Evolutionary conservation across 2,797 vertebrate genomes (phyloP).

Genomic region (Ispidina picta): DNA sequence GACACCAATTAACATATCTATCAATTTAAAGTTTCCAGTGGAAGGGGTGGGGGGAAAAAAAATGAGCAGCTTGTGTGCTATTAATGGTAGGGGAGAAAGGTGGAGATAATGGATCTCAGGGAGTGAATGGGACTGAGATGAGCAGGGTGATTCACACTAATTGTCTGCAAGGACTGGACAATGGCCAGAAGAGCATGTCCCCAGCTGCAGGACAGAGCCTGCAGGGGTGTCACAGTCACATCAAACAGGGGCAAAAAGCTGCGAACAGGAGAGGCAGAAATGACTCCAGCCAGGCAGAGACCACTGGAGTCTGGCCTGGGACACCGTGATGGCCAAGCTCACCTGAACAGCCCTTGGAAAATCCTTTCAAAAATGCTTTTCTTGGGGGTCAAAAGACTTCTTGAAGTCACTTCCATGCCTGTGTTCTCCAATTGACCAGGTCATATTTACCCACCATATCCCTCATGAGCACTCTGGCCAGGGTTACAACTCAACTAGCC

Average conservation of each 20-base stretch:
- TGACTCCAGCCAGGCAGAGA: no score
- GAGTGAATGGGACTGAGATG: not conserved
- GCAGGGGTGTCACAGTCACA: not conserved
- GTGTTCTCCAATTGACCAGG: no score
- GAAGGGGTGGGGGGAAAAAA: not conserved
- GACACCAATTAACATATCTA: constrained; percentile 76
- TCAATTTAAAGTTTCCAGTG: constrained; percentile 71
- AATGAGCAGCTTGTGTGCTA: constrained; percentile 58
- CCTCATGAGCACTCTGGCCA: not conserved
- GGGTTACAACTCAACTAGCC: not conserved
- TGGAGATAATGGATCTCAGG: not conserved
- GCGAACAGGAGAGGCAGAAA: no score
- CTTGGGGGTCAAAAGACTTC: no score
- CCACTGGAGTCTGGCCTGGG: no score
- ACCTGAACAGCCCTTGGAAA: no score
- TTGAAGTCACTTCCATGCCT: no score
- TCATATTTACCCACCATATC: not conserved
- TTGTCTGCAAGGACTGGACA: not conserved
- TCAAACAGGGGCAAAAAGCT: not conserved
- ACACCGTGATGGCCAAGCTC: no score
- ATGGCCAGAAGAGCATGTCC: not conserved
- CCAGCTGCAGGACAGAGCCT: not conserved
- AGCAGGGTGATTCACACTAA: not conserved
- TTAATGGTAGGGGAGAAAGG: constrained; percentile 3
- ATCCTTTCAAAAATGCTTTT: no score